These are phyloP conservation scores for Hippocampus comes DNA, from an alignment of 2,113 vertebrate species.

Conservation along the genomic window DNA sequence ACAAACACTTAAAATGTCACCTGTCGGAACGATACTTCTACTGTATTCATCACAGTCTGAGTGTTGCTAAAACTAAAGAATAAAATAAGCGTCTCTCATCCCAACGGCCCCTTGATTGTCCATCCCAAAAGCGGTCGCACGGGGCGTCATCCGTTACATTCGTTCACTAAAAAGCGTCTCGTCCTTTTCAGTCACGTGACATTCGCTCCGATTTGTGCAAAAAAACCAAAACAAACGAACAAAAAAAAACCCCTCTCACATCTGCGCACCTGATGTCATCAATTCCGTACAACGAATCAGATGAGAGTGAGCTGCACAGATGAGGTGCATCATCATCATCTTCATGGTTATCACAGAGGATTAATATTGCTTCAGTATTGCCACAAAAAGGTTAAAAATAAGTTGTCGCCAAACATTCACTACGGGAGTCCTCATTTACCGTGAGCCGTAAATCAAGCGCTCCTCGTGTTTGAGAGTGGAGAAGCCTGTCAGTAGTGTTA, in stretches of 20 bases:
- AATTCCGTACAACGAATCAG: slow-evolving; percentile 51
- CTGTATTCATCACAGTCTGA: slow-evolving; percentile 52
- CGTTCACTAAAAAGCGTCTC: neutral
- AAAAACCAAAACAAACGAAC: slow-evolving; percentile 10
- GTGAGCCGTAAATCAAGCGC: neutral
- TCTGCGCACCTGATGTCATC: slow-evolving; percentile 60
- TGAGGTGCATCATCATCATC: slow-evolving; percentile 45
- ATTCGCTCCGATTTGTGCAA: slow-evolving; percentile 29
- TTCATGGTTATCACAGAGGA: slow-evolving; percentile 54
- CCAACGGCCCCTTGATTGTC: neutral
- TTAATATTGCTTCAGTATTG: slow-evolving; percentile 80
- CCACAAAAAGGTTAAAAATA: slow-evolving; percentile 64
- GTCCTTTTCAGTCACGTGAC: slow-evolving; percentile 2
- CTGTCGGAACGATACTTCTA: slow-evolving; percentile 53
- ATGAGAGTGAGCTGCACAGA: slow-evolving; percentile 38
- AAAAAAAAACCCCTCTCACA: slow-evolving; percentile 1
- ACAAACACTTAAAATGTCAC: neutral
- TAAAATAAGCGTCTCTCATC: neutral
- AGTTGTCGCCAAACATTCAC: slow-evolving; percentile 48
- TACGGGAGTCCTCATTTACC: slow-evolving; percentile 61
- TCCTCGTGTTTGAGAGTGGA: neutral
- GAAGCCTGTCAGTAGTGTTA: slow-evolving; percentile 63
- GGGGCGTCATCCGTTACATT: neutral
- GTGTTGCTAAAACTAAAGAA: neutral
- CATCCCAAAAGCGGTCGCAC: neutral